Conservation (phyloP, 2,888 invertebrate species). For the Mesorhabditis belari region DNA sequence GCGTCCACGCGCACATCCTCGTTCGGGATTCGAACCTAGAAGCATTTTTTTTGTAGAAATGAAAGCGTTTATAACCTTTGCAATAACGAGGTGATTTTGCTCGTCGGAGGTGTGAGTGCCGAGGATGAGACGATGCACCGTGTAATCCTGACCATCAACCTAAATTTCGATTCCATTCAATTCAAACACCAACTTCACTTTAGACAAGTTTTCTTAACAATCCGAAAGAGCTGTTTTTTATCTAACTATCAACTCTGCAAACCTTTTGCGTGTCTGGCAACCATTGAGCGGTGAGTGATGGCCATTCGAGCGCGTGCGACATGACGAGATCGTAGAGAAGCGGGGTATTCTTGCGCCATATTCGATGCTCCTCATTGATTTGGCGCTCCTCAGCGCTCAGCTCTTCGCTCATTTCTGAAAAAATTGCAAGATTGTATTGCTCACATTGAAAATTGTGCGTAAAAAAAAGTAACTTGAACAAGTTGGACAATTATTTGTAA, state of each 20-base stretch:
- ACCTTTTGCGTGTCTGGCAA: constrained; percentile 87
- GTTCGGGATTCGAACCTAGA: constrained; percentile 95
- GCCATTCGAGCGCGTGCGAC: constrained; percentile 99
- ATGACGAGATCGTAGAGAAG: constrained; percentile 81
- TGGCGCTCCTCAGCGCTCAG: constrained; percentile 86
- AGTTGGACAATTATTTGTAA: too few relatives aligned
- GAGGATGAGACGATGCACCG: constrained; percentile 87
- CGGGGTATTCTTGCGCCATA: constrained; percentile 99
- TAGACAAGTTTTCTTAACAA: too few relatives aligned
- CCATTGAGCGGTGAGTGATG: constrained; percentile 99
- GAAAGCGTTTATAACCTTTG: too few relatives aligned
- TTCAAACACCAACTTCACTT: not conserved
- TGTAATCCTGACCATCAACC: constrained; percentile 90
- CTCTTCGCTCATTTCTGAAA: too few relatives aligned
- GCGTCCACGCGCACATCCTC: constrained; percentile 99
- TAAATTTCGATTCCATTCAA: constrained; percentile 60
- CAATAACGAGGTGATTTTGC: constrained; percentile 94
- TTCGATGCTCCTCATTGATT: constrained; percentile 98
- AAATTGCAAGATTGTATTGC: too few relatives aligned
- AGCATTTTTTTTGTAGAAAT: too few relatives aligned
- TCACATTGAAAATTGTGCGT: too few relatives aligned
- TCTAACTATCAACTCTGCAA: constrained; percentile 3
- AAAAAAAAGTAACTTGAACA: too few relatives aligned
- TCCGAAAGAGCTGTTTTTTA: not conserved
- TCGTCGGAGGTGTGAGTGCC: constrained; percentile 99